A percentile compares a stretch with the other conserved stretches of the same genome.
These are phyloP conservation scores for Falco punctatus DNA, from an alignment of 2,113 vertebrate species.

Conservation along the genomic window DNA sequence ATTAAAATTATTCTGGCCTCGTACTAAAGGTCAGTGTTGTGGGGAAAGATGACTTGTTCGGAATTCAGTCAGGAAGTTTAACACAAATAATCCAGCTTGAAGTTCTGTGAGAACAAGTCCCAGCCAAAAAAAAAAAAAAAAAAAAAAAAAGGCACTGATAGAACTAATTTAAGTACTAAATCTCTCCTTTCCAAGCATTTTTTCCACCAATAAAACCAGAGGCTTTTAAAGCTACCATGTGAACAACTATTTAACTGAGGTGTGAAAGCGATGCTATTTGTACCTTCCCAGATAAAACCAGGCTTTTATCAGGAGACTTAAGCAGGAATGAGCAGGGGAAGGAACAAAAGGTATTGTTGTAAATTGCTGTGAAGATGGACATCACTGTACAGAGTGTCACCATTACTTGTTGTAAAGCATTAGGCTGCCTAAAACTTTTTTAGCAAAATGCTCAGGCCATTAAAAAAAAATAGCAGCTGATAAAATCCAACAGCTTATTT, in stretches of 20 bases:
- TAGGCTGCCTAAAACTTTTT: background rate
- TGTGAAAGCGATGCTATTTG: background rate
- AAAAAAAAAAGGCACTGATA: background rate
- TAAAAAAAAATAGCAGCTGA: background rate
- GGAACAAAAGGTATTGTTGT: background rate
- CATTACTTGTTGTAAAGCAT: background rate
- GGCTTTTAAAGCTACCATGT: conserved; percentile 10
- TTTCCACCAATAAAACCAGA: background rate
- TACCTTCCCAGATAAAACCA: background rate
- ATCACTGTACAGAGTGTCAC: background rate
- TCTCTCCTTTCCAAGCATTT: conserved; percentile 37
- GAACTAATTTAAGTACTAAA: conserved; percentile 47
- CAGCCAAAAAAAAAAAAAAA: background rate
- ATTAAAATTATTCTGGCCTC: conserved; percentile 57
- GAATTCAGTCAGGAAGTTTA: conserved; percentile 73
- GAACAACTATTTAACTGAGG: conserved; percentile 18
- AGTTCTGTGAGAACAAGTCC: conserved; percentile 65
- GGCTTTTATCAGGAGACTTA: background rate
- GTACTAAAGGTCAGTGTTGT: conserved; percentile 42
- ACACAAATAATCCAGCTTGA: conserved; percentile 67
- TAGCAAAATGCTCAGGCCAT: background rate
- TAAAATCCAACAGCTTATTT: background rate
- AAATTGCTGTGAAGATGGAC: background rate
- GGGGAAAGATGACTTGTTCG: conserved; percentile 66
- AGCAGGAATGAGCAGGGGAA: background rate